Evolutionary conservation across 2,888 invertebrate genomes (phyloP).

Genomic region (Clusia tigrina): DNA sequence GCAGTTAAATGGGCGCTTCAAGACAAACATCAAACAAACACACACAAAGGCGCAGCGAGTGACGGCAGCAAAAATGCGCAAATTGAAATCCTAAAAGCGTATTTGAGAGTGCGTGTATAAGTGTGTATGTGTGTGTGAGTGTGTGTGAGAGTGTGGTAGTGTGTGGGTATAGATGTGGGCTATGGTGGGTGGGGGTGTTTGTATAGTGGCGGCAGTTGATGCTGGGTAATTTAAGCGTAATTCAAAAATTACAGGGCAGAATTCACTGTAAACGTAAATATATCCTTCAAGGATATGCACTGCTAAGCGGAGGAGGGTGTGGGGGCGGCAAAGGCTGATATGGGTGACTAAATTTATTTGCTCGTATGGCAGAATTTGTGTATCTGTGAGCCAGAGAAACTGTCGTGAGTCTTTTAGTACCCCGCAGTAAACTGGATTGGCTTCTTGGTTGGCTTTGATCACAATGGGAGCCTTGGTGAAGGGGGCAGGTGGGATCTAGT

Average conservation of each 20-base stretch:
- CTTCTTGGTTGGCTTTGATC: too few relatives aligned
- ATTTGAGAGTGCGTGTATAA: slow-evolving; percentile 18
- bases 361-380: too few relatives aligned
- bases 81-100: slow-evolving; percentile 1
- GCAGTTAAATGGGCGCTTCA: too few relatives aligned
- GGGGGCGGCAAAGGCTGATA: too few relatives aligned
- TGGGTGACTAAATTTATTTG: too few relatives aligned
- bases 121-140: slow-evolving; percentile 32
- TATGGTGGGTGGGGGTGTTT: slow-evolving; percentile 36
- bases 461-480: too few relatives aligned
- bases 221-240: slow-evolving; percentile 45
- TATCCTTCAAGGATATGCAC: background rate
- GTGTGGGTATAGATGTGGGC: too few relatives aligned
- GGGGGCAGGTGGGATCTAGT: too few relatives aligned
- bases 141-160: too few relatives aligned
- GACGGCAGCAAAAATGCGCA: background rate
- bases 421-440: too few relatives aligned
- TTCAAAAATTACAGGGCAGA: slow-evolving; percentile 56
- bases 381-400: background rate
- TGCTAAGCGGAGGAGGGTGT: too few relatives aligned
- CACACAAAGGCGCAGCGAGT: background rate
- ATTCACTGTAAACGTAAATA: background rate
- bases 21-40: background rate
- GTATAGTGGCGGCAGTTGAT: slow-evolving; percentile 49
- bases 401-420: too few relatives aligned